Base-by-base conservation (phyloP, 2,888 invertebrate species). In the Stenolophus ochropezus region DNA sequence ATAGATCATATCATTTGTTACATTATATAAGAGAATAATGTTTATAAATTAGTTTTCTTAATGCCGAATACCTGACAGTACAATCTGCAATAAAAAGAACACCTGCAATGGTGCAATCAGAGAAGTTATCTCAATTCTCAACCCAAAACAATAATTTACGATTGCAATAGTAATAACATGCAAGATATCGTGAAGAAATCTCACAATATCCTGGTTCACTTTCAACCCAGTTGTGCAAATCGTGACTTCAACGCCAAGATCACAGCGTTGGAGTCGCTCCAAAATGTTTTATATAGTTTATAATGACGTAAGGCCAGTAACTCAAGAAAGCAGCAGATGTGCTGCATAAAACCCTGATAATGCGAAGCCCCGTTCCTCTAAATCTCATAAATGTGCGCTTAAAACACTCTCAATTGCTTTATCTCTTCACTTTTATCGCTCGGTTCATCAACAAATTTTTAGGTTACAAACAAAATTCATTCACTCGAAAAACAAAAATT, bases 211-310 rank as follows among this genome's bases (percentile, higher is more conserved):
- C 33, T 42, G 33, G 33, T 42, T 42, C 33, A 42, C 33, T 42
- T 8, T 69, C 65, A 33, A 14, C 61, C 27, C n/a, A 23, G 65
- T 69, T 73, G 49, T 73, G 49, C 73, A 73, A 73, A 73, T 49
- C 49, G 14, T n/a, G 6, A 23, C 47, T 73, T 75, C 53, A 78
- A 69, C 49, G 69, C 78, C 80, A 80, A 71, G 80, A 80, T 73
- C 73, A 80, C 42, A 42, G 73, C 56, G 20, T 80, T 80, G 80
- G 80, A 53, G 14, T 51, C 20, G 6, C 3, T 71, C 80, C 80
- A 80, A 69, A 73, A 80, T 73, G 80, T 53, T 73, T 73, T 80
- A 80, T 80, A 73, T 80, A 80, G 73, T 73, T 73, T 79, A 80
- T 80, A 27, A 56, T 80, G 80, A 80, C 73, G 80, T 80, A 80